Base-by-base conservation (phyloP, 2,888 invertebrate genomes). In the Caenorhabditis plicata region DNA sequence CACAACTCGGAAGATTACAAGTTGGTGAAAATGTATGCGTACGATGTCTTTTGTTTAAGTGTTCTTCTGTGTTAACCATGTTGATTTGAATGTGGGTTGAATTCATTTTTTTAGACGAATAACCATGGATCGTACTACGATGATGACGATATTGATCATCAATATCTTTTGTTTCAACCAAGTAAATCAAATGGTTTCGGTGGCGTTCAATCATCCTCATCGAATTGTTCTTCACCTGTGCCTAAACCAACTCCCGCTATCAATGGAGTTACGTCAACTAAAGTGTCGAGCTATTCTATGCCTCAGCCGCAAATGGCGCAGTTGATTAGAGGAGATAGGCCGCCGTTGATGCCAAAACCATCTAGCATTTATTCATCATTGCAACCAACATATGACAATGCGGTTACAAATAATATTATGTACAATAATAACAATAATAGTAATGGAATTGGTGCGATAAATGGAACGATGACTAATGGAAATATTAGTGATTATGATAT, bases 231-330 rank as follows among this genome's bases (percentile, higher is more conserved):
- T 38, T 39, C 47, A 41, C 9, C 26, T 26, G 19, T 36, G 27
- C 15, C 40, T 3, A n/a, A 15, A 4, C 27, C 27, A 4, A 22
- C 42, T 13, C n/a, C 26, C 7, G n/a, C n/a, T 13, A 44, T 17
- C 7, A 45, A 31, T 32, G 55, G 50, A n/a, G 41, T 63, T n/a
- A 50, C 60, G 4, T 55, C 65, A 2, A 63, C 55, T 7, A 55
- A 51, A 4, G 68, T 72, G 11, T 68, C 72, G 2, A 66, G 68
- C 13, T 73, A 44, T 44, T 52, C 60, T 4, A 61, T 54, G 8
- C 72, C 72, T 4, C 56, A 62, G 26, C 70, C 72, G 26, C 68
- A 70, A 40, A 62, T 55, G 27, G 64, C 72, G 0, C 68, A 70
- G n/a, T n/a, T 69, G 15, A 39, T 55, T n/a, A 31, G 57, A 3